phyloP scores from a whole-genome alignment of 2,113 vertebrate genomes.

The Lagenorhynchus albirostris region DNA sequence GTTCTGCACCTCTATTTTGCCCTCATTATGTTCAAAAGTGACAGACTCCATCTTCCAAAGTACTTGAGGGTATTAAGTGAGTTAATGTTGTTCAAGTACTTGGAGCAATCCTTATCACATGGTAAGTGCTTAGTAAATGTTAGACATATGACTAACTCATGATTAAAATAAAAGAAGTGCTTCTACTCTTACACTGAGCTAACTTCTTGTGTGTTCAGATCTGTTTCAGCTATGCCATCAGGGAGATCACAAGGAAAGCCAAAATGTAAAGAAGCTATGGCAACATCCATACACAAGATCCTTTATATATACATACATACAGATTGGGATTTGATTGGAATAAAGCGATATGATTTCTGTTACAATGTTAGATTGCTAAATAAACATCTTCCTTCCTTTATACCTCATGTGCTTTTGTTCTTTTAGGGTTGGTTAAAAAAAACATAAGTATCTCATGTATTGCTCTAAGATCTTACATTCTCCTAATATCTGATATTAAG shows the following conservation, averaged over 20 bases:
- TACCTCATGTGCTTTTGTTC: not conserved
- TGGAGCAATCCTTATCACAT: not conserved
- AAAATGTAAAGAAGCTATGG: not conserved
- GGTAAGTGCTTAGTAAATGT: conserved; percentile 23
- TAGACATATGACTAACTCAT: conserved; percentile 27
- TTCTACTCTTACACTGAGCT: not conserved
- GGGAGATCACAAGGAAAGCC: not conserved
- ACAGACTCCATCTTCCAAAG: not conserved
- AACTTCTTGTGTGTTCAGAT: not conserved
- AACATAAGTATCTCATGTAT: not conserved
- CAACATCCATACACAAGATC: not conserved
- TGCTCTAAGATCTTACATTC: not conserved
- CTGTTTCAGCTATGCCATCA: not conserved
- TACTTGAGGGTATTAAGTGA: not conserved
- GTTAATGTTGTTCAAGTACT: not conserved
- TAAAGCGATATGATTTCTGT: not conserved
- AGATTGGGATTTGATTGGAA: not conserved
- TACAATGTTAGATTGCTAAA: not conserved
- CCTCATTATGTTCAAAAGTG: not conserved
- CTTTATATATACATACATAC: not conserved
- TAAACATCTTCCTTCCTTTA: not conserved
- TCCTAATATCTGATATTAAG: not conserved
- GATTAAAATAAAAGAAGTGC: not conserved
- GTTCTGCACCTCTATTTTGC: not conserved
- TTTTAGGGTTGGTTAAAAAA: not conserved